A percentile compares a stretch with the other conserved stretches of the same genome.
Evolutionary conservation across 1,140 invertebrate species (phyloP).

Genomic region (Lepidurus apus): DNA sequence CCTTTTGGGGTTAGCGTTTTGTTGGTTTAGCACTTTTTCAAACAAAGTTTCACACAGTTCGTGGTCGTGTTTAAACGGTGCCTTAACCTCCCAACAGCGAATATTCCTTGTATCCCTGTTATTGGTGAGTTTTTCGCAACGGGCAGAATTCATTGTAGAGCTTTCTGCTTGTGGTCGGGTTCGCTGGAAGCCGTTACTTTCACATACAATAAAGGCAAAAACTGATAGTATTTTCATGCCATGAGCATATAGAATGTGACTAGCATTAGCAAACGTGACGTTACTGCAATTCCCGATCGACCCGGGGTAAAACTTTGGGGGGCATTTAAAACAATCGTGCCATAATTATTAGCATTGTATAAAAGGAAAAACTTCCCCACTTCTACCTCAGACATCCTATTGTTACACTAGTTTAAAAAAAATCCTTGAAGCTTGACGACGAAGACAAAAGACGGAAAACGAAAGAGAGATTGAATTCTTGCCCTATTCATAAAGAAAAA

Average conservation of each 20-base stretch:
- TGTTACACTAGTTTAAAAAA: no score
- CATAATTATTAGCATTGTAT: background rate
- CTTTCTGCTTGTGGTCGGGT: no score
- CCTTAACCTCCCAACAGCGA: background rate
- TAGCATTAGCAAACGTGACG: constrained; percentile 13
- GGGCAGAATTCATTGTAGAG: no score
- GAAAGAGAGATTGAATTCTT: background rate
- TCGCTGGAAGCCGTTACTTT: no score
- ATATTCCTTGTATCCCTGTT: background rate
- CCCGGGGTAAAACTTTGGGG: background rate
- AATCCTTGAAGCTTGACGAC: no score
- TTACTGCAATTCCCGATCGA: background rate
- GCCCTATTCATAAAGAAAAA: background rate
- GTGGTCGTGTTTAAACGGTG: background rate
- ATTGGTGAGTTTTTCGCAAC: background rate
- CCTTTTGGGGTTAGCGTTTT: no score
- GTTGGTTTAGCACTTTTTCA: no score
- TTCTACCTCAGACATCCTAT: background rate
- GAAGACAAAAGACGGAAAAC: no score
- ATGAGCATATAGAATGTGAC: constrained; percentile 11
- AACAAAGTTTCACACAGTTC: no score
- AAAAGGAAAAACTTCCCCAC: background rate
- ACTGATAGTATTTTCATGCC: background rate
- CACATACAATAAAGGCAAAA: no score
- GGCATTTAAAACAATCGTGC: background rate